Percentiles rank a stretch among this genome's conserved stretches.
Evolutionary conservation across 2,797 vertebrate species (phyloP).

Genomic region (Masticophis lateralis): DNA sequence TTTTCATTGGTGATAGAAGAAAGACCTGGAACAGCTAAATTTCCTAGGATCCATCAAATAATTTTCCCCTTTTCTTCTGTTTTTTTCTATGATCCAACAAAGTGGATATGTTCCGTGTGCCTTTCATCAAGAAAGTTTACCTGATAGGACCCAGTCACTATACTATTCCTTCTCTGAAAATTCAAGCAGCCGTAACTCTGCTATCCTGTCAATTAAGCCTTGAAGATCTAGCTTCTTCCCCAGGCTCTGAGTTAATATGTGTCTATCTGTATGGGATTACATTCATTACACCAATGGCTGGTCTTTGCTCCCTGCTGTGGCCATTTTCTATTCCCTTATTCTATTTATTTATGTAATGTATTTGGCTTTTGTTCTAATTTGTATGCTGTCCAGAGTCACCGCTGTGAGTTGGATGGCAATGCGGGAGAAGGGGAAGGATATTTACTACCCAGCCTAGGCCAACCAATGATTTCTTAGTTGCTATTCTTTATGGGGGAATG

Average conservation of each 20-base stretch:
- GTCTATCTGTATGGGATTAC: not conserved
- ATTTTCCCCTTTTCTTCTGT: not conserved
- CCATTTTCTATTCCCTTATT: not conserved
- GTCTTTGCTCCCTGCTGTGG: not conserved
- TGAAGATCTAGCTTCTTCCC: not conserved
- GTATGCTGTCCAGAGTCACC: not conserved
- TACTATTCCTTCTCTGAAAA: not conserved
- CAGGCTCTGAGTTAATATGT: not conserved
- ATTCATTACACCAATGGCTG: not conserved
- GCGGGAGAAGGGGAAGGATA: not conserved
- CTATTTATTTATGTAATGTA: not conserved
- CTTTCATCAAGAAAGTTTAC: not conserved
- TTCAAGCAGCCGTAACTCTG: not conserved
- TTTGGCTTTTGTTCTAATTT: not conserved
- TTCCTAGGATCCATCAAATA: not conserved
- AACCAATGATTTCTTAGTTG: not conserved
- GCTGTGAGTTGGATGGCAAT: not conserved
- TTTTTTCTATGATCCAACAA: not conserved
- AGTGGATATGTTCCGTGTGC: not conserved
- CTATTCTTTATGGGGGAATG: not conserved
- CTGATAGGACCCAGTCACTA: not conserved
- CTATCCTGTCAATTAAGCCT: not conserved
- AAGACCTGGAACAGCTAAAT: not conserved
- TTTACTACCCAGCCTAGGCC: not conserved
- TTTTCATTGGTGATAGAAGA: not conserved